A percentile compares a stretch with the other conserved stretches of the same genome.
Evolutionary conservation across 1,140 invertebrate genomes (phyloP).

Genomic region (Cryptotermes secundus): DNA sequence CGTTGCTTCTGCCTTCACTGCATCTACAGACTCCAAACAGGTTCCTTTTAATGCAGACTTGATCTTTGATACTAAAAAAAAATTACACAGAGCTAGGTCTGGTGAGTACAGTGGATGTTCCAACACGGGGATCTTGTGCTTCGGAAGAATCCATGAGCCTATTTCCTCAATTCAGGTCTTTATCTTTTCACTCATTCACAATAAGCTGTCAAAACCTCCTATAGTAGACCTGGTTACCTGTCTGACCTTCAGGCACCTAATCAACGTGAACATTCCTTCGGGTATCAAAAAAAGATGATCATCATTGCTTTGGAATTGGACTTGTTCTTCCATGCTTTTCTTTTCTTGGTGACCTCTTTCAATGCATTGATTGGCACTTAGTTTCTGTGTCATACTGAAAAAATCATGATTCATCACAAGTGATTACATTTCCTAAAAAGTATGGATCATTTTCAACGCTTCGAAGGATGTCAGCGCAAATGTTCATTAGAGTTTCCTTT

Average conservation of each 20-base stretch:
- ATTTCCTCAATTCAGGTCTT: slow-evolving; percentile 34
- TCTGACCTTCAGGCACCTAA: too few relatives aligned
- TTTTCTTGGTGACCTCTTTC: slow-evolving; percentile 28
- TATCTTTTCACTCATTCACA: slow-evolving; percentile 30
- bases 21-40: neutral
- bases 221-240: slow-evolving; percentile 18
- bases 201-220: neutral
- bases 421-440: slow-evolving; percentile 35
- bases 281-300: neutral
- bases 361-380: slow-evolving; percentile 34
- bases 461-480: slow-evolving; percentile 34
- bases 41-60: neutral
- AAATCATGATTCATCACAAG: slow-evolving; percentile 36
- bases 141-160: slow-evolving; percentile 33
- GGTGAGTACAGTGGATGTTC: slow-evolving; percentile 39
- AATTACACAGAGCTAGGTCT: slow-evolving; percentile 38
- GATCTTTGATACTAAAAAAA: neutral
- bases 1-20: too few relatives aligned
- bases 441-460: slow-evolving; percentile 34
- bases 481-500: too few relatives aligned
- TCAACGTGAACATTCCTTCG: neutral
- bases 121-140: slow-evolving; percentile 35
- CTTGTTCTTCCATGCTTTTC: slow-evolving; percentile 18
- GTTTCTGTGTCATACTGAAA: slow-evolving; percentile 34
- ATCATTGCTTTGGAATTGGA: slow-evolving; percentile 27